These are phyloP conservation scores for Calameuta filiformis DNA, from an alignment of 2,888 invertebrate genomes.

Conservation along the genomic window DNA sequence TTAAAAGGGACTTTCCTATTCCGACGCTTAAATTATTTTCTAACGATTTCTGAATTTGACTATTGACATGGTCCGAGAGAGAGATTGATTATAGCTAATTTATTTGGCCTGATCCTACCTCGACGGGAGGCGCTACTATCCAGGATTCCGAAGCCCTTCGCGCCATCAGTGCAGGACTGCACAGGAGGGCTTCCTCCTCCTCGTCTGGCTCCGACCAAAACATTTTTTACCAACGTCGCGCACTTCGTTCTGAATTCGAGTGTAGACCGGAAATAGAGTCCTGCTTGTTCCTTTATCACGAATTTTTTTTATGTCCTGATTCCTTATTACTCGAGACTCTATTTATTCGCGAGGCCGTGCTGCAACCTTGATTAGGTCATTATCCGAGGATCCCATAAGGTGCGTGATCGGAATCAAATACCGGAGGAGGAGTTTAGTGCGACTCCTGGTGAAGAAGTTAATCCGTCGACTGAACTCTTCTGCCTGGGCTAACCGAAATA, in stretches of 20 bases:
- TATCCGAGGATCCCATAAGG: background rate
- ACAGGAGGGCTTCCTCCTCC: constrained; percentile 87
- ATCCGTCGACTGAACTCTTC: constrained; percentile 58
- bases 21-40: too few relatives aligned
- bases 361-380: background rate
- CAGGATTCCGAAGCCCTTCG: constrained; percentile 89
- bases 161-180: constrained; percentile 88
- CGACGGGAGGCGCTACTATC: constrained; percentile 88
- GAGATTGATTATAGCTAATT: background rate
- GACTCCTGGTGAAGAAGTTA: constrained; percentile 52
- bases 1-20: background rate
- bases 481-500: constrained; percentile 58
- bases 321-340: background rate
- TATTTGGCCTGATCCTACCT: constrained; percentile 70
- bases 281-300: background rate
- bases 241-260: background rate
- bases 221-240: constrained; percentile 67
- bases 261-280: background rate
- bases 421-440: constrained; percentile 1
- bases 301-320: background rate
- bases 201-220: constrained; percentile 83
- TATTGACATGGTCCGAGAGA: background rate
- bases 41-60: background rate
- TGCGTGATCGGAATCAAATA: background rate
- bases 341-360: background rate